Evolutionary conservation across 2,888 invertebrate genomes (phyloP), one percentile per base, ranked within the genome.

Genomic region (Elmis aenea): DNA sequence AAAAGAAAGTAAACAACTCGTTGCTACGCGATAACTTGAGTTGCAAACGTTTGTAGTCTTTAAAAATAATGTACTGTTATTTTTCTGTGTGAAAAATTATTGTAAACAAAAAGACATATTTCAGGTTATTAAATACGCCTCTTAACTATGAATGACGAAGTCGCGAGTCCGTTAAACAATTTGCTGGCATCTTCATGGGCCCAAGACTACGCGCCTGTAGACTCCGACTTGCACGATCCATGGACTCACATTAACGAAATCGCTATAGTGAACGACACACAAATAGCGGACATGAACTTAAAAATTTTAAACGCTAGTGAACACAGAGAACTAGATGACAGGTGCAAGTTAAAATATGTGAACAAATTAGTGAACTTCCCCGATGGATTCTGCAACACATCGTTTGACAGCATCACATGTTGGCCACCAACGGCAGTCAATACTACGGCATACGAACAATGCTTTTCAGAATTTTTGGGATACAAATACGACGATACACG

Each of bases 401-500:
- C 76, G 50, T 86, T 81, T 72, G 90, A 91, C 59, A 76, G 77
- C 2, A 69, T 89, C 38, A 71, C 87, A 18, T 92, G 91, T 64
- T 92, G 91, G 92, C 89, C 87, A 6, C 75, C 81, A 2, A 87
- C 90, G 2, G 72, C 76, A 1, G 76, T 78, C 43, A 83, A 82
- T 46, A 76, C 79, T 0, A 64, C 77, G 29, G 84, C 85, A 1
- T 70, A 78, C 13, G 75, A 89, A 48, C 79, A 82, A 27, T 92
- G 92, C 64, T 85, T 91, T 58, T 77, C 79, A 26, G 83, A 87
- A 56, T 72, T 91, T 38, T 76, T 82, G 50, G 86, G 85, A 40
- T 77, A 89, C 37, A 76, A 74, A 49, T 90, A 90, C 59, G 90
- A 91, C 61, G 80, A 79, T 46, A 78, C 83, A 61, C 81, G 91